Conservation (phyloP, 2,888 invertebrate species). For the Subacronicta megacephala region DNA sequence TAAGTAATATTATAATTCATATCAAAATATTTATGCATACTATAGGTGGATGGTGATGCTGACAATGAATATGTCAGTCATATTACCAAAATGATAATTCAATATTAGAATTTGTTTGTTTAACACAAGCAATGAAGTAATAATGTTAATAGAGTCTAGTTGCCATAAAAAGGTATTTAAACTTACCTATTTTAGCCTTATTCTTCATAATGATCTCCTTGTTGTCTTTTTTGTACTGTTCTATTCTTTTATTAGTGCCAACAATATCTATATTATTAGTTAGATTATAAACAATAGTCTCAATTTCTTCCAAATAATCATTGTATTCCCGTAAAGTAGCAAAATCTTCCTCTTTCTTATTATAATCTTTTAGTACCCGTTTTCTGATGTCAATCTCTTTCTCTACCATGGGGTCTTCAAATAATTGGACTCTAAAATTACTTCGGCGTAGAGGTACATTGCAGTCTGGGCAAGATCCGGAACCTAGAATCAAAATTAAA, state of each 20-base stretch:
- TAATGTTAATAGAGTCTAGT: not conserved
- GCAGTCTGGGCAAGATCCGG: constrained; percentile 98
- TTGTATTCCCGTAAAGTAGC: constrained; percentile 95
- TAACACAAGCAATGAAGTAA: no score
- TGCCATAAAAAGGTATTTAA: not conserved
- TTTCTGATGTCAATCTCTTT: constrained; percentile 99
- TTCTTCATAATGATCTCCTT: constrained; percentile 95
- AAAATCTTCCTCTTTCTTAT: constrained; percentile 99
- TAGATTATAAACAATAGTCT: constrained; percentile 97
- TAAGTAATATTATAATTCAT: no score
- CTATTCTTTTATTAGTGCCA: constrained; percentile 96
- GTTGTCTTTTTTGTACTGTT: constrained; percentile 97
- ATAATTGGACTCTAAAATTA: constrained; percentile 98
- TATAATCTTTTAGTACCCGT: constrained; percentile 96
- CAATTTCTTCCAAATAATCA: constrained; percentile 98
- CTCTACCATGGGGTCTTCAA: constrained; percentile 98
- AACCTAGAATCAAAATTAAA: constrained; percentile 92
- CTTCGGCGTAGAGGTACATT: constrained; percentile 95
- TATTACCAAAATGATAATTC: no score
- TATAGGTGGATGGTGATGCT: no score
- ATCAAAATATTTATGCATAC: no score
- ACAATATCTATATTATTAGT: constrained; percentile 96
- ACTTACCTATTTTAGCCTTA: constrained; percentile 91
- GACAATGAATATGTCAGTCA: no score
- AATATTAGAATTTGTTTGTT: no score